Evolutionary conservation across 2,797 vertebrate species (phyloP).

Genomic region (Poecilia picta): DNA sequence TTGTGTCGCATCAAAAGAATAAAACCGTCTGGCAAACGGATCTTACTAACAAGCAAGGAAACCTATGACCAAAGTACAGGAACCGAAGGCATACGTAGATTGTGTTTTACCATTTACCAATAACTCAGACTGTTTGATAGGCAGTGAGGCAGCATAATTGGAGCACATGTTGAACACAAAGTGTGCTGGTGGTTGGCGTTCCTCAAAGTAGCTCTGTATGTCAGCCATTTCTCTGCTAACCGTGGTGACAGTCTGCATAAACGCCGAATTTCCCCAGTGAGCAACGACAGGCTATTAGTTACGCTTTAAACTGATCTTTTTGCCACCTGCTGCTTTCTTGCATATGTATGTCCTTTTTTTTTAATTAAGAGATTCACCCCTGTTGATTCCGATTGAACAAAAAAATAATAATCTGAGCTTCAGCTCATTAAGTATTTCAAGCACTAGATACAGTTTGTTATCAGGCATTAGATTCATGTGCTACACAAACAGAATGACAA

Average conservation of each 20-base stretch:
- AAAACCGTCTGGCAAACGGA: constrained; percentile 20
- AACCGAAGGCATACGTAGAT: constrained; percentile 18
- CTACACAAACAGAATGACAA: constrained; percentile 32
- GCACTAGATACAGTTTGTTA: constrained; percentile 44
- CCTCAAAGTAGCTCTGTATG: constrained; percentile 13
- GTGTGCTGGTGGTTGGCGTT: constrained; percentile 5
- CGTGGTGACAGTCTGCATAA: constrained; percentile 3
- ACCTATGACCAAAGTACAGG: constrained; percentile 36
- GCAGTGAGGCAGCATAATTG: constrained; percentile 48
- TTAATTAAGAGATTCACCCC: constrained; percentile 20
- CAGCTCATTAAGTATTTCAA: constrained; percentile 34
- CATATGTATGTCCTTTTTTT: constrained; percentile 2
- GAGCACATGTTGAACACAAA: constrained; percentile 24
- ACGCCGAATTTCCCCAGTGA: not conserved
- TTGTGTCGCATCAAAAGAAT: constrained; percentile 7
- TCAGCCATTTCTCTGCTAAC: constrained; percentile 13
- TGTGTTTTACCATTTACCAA: constrained; percentile 37
- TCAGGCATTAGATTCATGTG: constrained; percentile 29
- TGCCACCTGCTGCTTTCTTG: constrained; percentile 8
- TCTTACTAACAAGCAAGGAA: constrained; percentile 54
- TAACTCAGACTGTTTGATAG: constrained; percentile 9
- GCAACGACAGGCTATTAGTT: constrained; percentile 1
- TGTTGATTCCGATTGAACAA: constrained; percentile 24
- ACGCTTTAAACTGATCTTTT: constrained; percentile 5
- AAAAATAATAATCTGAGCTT: not conserved